Conservation (phyloP, 2,888 invertebrate genomes). For the Glaucopsyche alexis region DNA sequence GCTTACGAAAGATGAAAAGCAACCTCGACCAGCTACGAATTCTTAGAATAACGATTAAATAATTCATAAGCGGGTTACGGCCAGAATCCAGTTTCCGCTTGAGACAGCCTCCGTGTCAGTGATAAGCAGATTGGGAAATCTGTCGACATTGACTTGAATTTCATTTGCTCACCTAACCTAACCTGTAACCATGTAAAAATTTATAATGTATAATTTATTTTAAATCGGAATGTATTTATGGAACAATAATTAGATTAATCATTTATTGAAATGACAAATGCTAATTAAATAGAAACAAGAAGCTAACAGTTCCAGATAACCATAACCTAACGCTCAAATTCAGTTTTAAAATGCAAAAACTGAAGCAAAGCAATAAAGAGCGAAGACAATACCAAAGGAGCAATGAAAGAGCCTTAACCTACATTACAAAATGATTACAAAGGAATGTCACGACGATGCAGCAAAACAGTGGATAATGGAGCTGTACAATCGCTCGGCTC, state of each 20-base stretch:
- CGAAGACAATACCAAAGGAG: conserved; percentile 45
- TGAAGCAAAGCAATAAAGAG: conserved; percentile 35
- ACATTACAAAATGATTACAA: conserved; percentile 70
- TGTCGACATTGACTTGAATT: conserved; percentile 21
- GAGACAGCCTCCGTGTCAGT: conserved; percentile 12
- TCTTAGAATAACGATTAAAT: conserved; percentile 1
- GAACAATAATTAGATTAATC: no score
- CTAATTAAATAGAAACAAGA: not conserved
- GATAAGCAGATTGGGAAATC: conserved; percentile 22
- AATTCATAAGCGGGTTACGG: conserved; percentile 24
- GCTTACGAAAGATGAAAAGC: conserved; percentile 12
- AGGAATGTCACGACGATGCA: conserved; percentile 77
- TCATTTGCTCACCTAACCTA: not conserved
- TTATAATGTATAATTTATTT: no score
- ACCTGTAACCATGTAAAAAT: not conserved
- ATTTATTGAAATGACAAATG: not conserved
- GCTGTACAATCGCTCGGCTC: conserved; percentile 66
- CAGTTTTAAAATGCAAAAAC: conserved; percentile 18
- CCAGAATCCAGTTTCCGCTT: conserved; percentile 21
- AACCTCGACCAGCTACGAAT: not conserved
- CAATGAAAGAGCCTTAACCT: conserved; percentile 72
- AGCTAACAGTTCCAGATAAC: not conserved
- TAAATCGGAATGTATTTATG: no score
- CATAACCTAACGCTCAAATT: not conserved
- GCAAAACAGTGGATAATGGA: conserved; percentile 71